These are phyloP conservation scores for Tinamus guttatus DNA, from an alignment of 2,113 vertebrate genomes.

Conservation along the genomic window DNA sequence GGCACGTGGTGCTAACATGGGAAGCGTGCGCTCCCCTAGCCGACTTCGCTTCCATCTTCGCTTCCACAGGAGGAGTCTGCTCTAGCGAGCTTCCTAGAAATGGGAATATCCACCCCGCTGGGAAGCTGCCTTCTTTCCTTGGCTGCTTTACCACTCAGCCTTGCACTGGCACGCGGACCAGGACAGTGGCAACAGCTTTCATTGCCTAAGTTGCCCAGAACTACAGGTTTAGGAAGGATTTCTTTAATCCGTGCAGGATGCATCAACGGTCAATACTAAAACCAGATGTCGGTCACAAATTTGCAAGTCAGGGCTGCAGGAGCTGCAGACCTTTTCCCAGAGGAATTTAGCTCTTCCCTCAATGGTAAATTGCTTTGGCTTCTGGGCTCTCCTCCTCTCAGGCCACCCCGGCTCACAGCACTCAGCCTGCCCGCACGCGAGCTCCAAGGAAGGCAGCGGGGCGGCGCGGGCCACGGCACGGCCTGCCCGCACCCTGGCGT, in stretches of 20 bases:
- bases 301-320: not conserved
- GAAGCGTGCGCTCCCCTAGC: not conserved
- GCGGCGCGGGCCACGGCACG: too few species aligned
- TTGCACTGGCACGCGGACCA: not conserved
- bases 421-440: too few species aligned
- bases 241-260: not conserved
- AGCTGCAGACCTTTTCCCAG: not conserved
- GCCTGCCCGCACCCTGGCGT: too few species aligned
- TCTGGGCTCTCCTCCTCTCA: not conserved
- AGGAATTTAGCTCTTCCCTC: not conserved
- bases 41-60: not conserved
- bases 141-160: too few species aligned
- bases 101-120: rapidly evolving
- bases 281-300: not conserved
- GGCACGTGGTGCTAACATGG: not conserved
- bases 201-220: not conserved
- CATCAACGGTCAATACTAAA: not conserved
- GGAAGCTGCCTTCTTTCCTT: not conserved
- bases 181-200: not conserved
- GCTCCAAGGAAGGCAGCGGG: not conserved
- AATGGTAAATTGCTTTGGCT: not conserved
- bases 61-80: not conserved
- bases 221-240: not conserved
- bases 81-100: not conserved
- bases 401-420: not conserved